A percentile compares a stretch with the other conserved stretches of the same genome.
phyloP scores from a whole-genome alignment of 2,797 vertebrate genomes.

The Fringilla coelebs region DNA sequence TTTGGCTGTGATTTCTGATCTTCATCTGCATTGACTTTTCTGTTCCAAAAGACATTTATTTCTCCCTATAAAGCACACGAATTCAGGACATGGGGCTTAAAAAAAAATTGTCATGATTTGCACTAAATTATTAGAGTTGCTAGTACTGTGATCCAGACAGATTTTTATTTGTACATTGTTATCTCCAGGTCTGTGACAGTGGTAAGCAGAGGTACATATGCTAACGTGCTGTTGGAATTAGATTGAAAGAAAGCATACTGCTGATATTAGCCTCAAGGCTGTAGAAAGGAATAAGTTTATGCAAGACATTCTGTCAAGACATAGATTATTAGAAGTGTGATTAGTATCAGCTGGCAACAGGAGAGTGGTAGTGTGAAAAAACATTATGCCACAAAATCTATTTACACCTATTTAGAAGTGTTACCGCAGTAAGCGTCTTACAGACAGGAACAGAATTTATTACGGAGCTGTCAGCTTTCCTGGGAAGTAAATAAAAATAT shows the following conservation, averaged over 20 bases:
- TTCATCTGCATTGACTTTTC: background rate
- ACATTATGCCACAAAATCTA: background rate
- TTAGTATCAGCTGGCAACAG: slow-evolving; percentile 8
- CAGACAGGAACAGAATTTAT: background rate
- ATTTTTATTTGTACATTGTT: background rate
- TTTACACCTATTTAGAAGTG: slow-evolving; percentile 12
- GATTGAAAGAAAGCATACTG: background rate
- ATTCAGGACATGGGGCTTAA: background rate
- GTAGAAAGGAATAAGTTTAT: background rate
- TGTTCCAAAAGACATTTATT: background rate
- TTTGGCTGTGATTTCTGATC: background rate
- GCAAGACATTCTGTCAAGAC: background rate
- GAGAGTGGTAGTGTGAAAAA: background rate
- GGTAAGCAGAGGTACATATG: background rate
- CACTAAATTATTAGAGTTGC: background rate
- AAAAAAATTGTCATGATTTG: background rate
- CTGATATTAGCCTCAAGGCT: background rate
- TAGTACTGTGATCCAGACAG: background rate
- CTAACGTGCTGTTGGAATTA: background rate
- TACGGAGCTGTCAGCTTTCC: background rate
- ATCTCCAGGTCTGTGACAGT: background rate
- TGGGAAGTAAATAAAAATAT: background rate
- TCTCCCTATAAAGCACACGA: background rate
- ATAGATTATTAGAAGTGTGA: background rate
- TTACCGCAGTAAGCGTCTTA: background rate